phyloP scores from a whole-genome alignment of 2,113 vertebrate species.

The Antidorcas marsupialis region DNA sequence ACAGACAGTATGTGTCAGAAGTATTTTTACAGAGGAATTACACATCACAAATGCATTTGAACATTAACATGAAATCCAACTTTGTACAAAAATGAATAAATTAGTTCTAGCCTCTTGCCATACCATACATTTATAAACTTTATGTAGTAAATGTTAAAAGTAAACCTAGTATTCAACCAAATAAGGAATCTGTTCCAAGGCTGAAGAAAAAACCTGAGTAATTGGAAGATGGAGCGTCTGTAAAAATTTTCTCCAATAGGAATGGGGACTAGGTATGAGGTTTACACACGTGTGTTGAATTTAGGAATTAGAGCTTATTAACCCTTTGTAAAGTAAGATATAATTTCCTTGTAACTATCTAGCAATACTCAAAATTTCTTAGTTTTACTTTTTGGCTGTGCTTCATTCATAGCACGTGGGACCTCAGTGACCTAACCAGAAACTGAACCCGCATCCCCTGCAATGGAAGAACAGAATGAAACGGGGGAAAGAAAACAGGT shows the following conservation, averaged over 20 bases:
- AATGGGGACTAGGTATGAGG: not conserved
- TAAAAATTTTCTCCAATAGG: not conserved
- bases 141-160: not conserved
- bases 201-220: not conserved
- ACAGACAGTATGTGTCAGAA: not conserved
- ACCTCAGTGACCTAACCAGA: not conserved
- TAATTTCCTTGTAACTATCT: not conserved
- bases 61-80: not conserved
- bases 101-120: slow-evolving; percentile 13
- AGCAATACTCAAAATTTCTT: not conserved
- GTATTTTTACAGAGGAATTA: not conserved
- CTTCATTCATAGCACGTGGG: not conserved
- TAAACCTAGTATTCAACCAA: not conserved
- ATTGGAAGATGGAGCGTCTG: not conserved
- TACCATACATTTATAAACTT: not conserved
- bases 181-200: slow-evolving; percentile 10
- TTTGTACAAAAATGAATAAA: not conserved
- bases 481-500: not conserved
- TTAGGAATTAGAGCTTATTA: not conserved
- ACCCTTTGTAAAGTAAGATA: not conserved
- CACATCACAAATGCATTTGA: not conserved
- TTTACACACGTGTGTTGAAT: not conserved
- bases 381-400: not conserved
- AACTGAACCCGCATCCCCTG: not conserved
- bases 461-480: not conserved